These are phyloP conservation scores for Pediacus dermestoides DNA, from an alignment of 2,888 invertebrate species.

Conservation along the genomic window DNA sequence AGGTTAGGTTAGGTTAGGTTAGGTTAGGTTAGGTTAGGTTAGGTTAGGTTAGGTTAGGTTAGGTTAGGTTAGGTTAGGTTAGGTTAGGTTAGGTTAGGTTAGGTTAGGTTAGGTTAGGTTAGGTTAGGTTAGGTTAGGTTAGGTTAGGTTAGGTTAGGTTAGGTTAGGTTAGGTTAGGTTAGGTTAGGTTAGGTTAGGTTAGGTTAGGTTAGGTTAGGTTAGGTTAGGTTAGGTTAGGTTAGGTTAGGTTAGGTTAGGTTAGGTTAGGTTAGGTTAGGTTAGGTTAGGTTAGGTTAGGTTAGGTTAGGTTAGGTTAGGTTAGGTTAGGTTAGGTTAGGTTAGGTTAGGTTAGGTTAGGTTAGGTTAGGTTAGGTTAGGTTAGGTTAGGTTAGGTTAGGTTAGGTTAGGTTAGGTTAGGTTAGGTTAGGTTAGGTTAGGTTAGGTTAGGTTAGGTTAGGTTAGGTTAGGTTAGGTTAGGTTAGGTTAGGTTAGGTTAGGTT, in stretches of 20 bases:
- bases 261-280: conserved; percentile 14
- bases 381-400: conserved; percentile 16
- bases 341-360: conserved; percentile 9
- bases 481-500: conserved; percentile 18
- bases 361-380: conserved; percentile 9
- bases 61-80: too few relatives aligned
- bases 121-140: too few relatives aligned
- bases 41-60: too few relatives aligned
- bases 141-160: too few relatives aligned
- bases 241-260: conserved; percentile 18
- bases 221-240: conserved; percentile 17
- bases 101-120: too few relatives aligned
- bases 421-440: conserved; percentile 16
- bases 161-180: too few relatives aligned
- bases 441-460: conserved; percentile 14
- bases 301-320: conserved; percentile 13
- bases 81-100: too few relatives aligned
- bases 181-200: too few relatives aligned
- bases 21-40: too few relatives aligned
- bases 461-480: conserved; percentile 16
- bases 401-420: conserved; percentile 13
- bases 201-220: too few relatives aligned
- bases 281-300: conserved; percentile 14
- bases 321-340: conserved; percentile 13
- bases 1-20: too few relatives aligned